Base-by-base conservation (phyloP, 2,888 invertebrate species). In the Gari tellinella region DNA sequence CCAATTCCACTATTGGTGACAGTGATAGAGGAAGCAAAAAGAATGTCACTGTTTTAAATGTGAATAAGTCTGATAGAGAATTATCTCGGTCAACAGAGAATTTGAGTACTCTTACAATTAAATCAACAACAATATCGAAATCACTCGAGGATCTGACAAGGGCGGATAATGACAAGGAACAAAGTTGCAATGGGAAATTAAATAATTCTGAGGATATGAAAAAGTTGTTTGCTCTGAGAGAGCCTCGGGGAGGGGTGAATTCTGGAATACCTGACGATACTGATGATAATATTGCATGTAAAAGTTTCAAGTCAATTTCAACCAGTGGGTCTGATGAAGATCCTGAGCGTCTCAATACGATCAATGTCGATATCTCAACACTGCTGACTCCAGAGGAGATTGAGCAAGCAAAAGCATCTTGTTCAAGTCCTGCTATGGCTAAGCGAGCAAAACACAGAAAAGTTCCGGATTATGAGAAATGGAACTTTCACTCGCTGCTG, bases 391-490 rank as follows among this genome's bases (percentile, higher is more conserved):
- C 31, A 31, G 31, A 31, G 10, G 31, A 31, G 31, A 31, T 31
- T 7, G 31, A 31, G 31, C 31, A 31, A 31, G 31, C 31, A 7
- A 31, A 31, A 10, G 31, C 31, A 31, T 4, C 31, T 10, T 7
- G 31, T 10, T 7, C 5, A 31, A 31, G 31, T 31, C 31, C 31
- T 31, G 31, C 31, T 7, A 31, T 31, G 4, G 31, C 31, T 10
- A 31, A 31, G 31, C 4, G 31, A 31, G 31, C 31, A 31, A 31
- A 31, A 31, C 4, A 41, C 0, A 63, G 48, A 49, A 60, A 52
- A 38, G 73, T 78, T 25, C 76, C 78, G 12, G 69, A 73, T 31
- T 82, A 82, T 75, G 82, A 82, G 41, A 78, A 82, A 52, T 82
- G 82, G 82, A 73, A 68, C 49, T 75, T 82, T 45, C 68, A 82